phyloP scores from a whole-genome alignment of 2,113 vertebrate genomes.

The Geothlypis trichas region DNA sequence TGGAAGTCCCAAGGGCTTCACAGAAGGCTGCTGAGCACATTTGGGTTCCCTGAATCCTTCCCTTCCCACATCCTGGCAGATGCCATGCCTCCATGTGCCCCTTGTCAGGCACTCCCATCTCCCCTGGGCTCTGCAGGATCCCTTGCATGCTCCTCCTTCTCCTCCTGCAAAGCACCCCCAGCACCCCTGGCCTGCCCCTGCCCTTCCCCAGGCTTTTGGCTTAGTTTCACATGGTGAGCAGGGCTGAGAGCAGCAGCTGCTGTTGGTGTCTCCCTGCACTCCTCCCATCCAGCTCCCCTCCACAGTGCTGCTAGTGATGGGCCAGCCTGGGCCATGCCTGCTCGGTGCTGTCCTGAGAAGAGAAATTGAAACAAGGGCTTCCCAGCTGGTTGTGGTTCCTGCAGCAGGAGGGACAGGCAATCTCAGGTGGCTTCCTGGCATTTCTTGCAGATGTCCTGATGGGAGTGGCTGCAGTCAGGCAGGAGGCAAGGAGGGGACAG shows the following conservation, averaged over 20 bases:
- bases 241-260: not conserved
- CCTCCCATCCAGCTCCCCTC: not conserved
- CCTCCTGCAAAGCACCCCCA: not conserved
- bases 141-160: not conserved
- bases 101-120: not conserved
- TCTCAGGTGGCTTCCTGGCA: not conserved
- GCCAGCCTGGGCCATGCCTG: not conserved
- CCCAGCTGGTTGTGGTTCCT: not conserved
- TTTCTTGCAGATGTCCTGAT: not conserved
- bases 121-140: rapidly evolving
- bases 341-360: not conserved
- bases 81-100: rapidly evolving
- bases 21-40: not conserved
- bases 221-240: not conserved
- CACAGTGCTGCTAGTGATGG: not conserved
- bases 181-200: not conserved
- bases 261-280: not conserved
- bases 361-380: not conserved
- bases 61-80: rapidly evolving
- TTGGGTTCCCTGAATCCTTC: not conserved
- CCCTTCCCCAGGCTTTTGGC: not conserved
- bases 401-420: not conserved
- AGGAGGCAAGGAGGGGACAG: rapidly evolving
- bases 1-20: not conserved
- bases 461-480: not conserved